Conservation (phyloP, 2,888 invertebrate genomes). For the Lochmaea capreae region DNA sequence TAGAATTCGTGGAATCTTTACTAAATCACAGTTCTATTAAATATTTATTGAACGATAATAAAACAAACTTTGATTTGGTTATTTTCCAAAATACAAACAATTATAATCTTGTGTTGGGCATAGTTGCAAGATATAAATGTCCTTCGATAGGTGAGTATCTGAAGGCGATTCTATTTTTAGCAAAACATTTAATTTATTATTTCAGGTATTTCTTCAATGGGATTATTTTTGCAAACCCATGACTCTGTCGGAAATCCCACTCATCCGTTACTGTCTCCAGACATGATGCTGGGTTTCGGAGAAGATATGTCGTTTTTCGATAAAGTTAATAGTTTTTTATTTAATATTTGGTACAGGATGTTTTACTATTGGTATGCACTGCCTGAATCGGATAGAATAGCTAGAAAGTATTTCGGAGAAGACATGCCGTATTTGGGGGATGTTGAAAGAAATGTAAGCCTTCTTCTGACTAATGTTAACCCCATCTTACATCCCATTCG, state of each 20-base stretch:
- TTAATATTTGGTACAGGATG: constrained; percentile 40
- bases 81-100: not conserved
- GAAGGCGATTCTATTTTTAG: no score
- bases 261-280: constrained; percentile 53
- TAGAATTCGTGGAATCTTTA: not conserved
- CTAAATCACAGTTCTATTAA: not conserved
- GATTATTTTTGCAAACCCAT: constrained; percentile 42
- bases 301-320: constrained; percentile 33
- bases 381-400: constrained; percentile 38
- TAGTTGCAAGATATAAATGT: not conserved
- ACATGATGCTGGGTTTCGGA: constrained; percentile 33
- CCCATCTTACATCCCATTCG: constrained; percentile 43
- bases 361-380: constrained; percentile 40
- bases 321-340: constrained; percentile 39
- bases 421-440: constrained; percentile 47
- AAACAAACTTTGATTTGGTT: not conserved
- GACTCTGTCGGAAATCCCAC: constrained; percentile 53
- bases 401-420: constrained; percentile 52
- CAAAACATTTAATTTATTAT: not conserved
- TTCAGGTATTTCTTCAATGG: constrained; percentile 48
- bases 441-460: constrained; percentile 44
- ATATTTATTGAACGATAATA: not conserved
- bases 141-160: constrained; percentile 10
- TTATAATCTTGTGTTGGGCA: not conserved
- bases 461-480: constrained; percentile 44